Percentiles rank a stretch among this genome's conserved stretches.
These are phyloP conservation scores for Caenorhabditis tropicalis DNA, from an alignment of 1,140 invertebrate species.

Conservation along the genomic window DNA sequence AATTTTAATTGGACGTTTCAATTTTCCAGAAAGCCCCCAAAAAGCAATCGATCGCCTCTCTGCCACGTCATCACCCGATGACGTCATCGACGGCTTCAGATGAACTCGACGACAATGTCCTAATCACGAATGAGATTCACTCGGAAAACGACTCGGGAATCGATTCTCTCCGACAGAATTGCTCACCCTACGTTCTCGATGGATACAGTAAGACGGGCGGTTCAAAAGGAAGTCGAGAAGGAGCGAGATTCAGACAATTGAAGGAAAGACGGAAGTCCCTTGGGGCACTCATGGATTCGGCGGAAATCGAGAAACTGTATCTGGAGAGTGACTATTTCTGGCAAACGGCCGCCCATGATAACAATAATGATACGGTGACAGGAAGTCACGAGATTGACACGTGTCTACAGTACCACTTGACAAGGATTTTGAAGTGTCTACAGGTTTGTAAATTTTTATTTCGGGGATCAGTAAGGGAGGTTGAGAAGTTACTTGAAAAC, in stretches of 20 bases:
- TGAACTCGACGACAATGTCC: conserved; percentile 58
- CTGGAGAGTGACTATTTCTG: conserved; percentile 57
- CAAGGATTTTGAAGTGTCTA: conserved; percentile 39
- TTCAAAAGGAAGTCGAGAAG: conserved; percentile 15
- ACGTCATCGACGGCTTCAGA: conserved; percentile 56
- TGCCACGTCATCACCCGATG: conserved; percentile 33
- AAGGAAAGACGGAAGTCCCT: conserved; percentile 56
- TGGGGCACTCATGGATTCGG: conserved; percentile 50
- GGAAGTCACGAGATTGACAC: conserved; percentile 50
- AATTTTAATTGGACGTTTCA: too few relatives aligned
- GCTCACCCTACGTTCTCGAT: conserved; percentile 51
- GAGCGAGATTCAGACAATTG: conserved; percentile 35
- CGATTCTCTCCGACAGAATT: conserved; percentile 56
- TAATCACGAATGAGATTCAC: conserved; percentile 46
- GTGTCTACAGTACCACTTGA: conserved; percentile 54
- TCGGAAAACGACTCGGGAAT: conserved; percentile 60
- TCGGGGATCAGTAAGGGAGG: too few relatives aligned
- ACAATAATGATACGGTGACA: background rate
- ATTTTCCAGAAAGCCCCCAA: background rate
- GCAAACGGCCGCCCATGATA: conserved; percentile 45
- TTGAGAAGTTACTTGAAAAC: too few relatives aligned
- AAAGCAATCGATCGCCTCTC: background rate
- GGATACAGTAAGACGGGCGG: conserved; percentile 41
- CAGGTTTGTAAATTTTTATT: conserved; percentile 2
- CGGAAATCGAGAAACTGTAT: conserved; percentile 50